phyloP scores from a whole-genome alignment of 2,888 invertebrate species.

The Himalopsyche anomala region DNA sequence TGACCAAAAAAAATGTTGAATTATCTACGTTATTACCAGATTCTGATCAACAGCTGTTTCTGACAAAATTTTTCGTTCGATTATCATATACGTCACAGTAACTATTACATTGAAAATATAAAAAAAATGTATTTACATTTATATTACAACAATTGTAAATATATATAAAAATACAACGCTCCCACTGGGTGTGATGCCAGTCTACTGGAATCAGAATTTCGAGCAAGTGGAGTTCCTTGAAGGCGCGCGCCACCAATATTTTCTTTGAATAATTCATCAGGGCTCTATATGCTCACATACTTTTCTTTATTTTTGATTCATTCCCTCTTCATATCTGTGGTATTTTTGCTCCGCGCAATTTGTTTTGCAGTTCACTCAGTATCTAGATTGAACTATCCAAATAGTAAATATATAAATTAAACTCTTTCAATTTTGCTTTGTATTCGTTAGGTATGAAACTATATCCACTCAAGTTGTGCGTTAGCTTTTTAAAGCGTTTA shows the following conservation, averaged over 20 bases:
- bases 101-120: no score
- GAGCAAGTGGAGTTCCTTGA: constrained; percentile 14
- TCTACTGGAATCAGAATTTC: background rate
- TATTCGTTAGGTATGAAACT: no score
- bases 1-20: no score
- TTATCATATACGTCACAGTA: no score
- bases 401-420: background rate
- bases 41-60: no score
- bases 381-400: background rate
- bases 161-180: no score
- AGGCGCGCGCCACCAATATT: constrained; percentile 46
- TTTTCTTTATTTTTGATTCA: constrained; percentile 52
- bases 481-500: no score
- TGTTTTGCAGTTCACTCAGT: background rate
- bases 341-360: background rate
- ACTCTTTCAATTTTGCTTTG: background rate
- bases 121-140: no score
- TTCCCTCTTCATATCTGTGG: constrained; percentile 3
- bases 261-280: constrained; percentile 56
- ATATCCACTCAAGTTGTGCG: no score
- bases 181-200: background rate
- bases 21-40: no score
- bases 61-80: no score
- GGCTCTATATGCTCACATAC: constrained; percentile 44
- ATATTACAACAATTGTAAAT: no score